phyloP scores from a whole-genome alignment of 2,888 invertebrate species.

The Phyllotreta striolata region DNA sequence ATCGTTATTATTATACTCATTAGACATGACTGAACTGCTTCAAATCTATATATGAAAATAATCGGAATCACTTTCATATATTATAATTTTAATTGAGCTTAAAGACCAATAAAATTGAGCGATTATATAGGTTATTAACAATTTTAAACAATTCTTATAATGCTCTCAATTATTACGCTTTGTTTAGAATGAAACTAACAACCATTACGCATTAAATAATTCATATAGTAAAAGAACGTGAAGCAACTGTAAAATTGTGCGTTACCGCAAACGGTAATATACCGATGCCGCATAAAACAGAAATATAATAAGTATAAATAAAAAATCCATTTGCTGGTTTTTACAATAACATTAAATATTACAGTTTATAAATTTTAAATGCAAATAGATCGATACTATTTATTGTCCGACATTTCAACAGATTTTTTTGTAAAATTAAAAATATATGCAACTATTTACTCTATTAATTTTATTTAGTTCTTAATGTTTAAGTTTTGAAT shows the following conservation, averaged over 20 bases:
- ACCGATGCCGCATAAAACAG: too few species aligned
- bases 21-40: slow-evolving; percentile 10
- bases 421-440: too few species aligned
- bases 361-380: too few species aligned
- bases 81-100: slow-evolving; percentile 17
- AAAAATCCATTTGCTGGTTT: slow-evolving; percentile 1
- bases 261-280: slow-evolving; percentile 3
- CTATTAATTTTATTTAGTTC: too few species aligned
- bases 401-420: too few species aligned
- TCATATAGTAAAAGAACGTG: slow-evolving; percentile 3
- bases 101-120: slow-evolving; percentile 24
- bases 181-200: slow-evolving; percentile 15
- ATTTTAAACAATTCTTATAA: slow-evolving; percentile 20
- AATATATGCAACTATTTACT: too few species aligned
- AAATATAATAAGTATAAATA: background rate
- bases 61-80: slow-evolving; percentile 5
- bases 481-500: too few species aligned
- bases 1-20: slow-evolving; percentile 11
- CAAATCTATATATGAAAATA: slow-evolving; percentile 16
- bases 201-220: slow-evolving; percentile 19
- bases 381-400: too few species aligned
- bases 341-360: slow-evolving; percentile 1
- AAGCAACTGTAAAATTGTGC: slow-evolving; percentile 19
- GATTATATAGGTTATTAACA: slow-evolving; percentile 21
- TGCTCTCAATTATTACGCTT: slow-evolving; percentile 23